Evolutionary conservation across 2,113 vertebrate genomes (phyloP).

Genomic region (Deroptyus accipitrinus): DNA sequence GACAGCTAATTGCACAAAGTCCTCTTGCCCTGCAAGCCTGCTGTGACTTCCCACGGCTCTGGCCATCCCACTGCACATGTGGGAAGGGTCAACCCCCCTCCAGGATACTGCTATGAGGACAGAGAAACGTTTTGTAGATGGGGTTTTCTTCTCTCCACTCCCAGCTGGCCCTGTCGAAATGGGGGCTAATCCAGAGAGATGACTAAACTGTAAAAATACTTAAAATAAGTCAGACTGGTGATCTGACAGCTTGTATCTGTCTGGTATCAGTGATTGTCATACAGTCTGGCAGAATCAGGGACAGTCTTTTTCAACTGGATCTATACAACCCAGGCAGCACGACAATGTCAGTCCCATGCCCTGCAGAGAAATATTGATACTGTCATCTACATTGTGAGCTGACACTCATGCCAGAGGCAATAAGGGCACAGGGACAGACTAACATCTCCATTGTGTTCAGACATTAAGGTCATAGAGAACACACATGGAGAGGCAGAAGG

Average conservation of each 20-base stretch:
- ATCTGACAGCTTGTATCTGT: background rate
- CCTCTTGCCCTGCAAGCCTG: background rate
- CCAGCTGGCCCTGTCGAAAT: background rate
- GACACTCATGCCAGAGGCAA: background rate
- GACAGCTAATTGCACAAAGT: background rate
- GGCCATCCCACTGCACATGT: background rate
- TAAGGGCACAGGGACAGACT: background rate
- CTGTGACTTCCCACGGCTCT: background rate
- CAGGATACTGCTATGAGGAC: background rate
- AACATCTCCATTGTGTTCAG: background rate
- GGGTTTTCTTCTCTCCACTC: background rate
- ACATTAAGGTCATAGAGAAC: background rate
- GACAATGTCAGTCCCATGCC: background rate
- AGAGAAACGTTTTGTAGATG: background rate
- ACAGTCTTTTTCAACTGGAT: background rate
- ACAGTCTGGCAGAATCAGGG: background rate
- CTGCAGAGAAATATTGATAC: background rate
- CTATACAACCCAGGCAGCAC: background rate
- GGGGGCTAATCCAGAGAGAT: background rate
- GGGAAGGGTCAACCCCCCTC: background rate
- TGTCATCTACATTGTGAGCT: background rate
- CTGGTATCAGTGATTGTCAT: background rate
- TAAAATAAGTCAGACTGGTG: background rate
- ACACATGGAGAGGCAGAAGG: background rate
- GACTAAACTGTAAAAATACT: background rate